These are phyloP conservation scores for Tretioscincus oriximinensis DNA, from an alignment of 2,113 vertebrate genomes.

Conservation along the genomic window DNA sequence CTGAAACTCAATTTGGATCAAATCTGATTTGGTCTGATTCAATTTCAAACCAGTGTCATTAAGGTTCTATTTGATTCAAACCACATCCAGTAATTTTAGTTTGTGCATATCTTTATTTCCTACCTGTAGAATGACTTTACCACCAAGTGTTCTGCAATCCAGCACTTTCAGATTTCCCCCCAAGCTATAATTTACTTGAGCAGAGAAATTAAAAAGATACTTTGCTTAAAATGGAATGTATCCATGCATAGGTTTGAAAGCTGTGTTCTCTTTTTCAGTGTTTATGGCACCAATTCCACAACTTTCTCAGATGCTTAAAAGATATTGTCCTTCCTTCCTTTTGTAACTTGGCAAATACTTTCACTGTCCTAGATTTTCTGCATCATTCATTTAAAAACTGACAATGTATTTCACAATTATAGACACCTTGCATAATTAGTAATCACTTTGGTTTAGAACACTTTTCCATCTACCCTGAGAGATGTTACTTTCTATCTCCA, in stretches of 20 bases:
- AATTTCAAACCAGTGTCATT: no score
- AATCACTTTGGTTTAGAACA: neutral
- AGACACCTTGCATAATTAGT: conserved; percentile 20
- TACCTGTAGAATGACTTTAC: neutral
- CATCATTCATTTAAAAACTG: conserved; percentile 21
- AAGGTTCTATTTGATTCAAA: no score
- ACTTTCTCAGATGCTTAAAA: conserved; percentile 44
- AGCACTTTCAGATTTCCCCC: conserved; percentile 45
- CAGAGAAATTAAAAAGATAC: conserved; percentile 34
- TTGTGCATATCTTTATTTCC: neutral
- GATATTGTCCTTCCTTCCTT: conserved; percentile 33
- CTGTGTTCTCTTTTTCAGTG: conserved; percentile 4
- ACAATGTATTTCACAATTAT: neutral
- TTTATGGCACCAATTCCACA: conserved; percentile 39
- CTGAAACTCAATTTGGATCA: no score
- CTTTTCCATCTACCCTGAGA: neutral
- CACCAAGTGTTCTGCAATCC: conserved; percentile 25
- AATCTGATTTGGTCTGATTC: no score
- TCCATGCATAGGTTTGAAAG: conserved; percentile 41
- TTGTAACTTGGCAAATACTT: conserved; percentile 14
- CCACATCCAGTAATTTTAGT: no score
- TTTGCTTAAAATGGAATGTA: conserved; percentile 48
- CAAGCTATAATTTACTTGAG: conserved; percentile 40
- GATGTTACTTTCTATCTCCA: conserved; percentile 9
- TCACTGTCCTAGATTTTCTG: conserved; percentile 41